phyloP scores from a whole-genome alignment of 2,797 vertebrate genomes.

The Poeciliopsis presidionis region DNA sequence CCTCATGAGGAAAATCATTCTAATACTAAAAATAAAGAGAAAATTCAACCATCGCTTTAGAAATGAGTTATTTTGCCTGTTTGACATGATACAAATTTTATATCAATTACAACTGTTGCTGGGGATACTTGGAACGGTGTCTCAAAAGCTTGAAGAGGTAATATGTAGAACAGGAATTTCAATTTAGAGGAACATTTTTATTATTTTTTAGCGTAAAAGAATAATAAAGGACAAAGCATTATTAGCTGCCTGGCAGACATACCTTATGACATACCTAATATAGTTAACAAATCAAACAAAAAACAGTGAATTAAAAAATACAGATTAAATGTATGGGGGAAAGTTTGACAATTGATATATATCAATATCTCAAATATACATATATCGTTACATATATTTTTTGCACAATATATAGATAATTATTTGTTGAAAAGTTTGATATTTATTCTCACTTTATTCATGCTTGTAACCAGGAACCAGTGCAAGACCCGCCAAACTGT shows the following conservation, averaged over 20 bases:
- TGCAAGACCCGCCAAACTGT: no score
- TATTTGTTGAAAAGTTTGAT: neutral
- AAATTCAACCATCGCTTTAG: neutral
- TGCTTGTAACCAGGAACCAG: neutral
- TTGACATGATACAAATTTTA: neutral
- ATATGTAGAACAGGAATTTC: neutral
- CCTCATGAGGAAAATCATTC: neutral
- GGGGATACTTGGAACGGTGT: neutral
- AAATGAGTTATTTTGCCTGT: neutral
- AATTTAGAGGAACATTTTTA: neutral
- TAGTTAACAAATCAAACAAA: constrained; percentile 20
- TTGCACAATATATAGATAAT: no score
- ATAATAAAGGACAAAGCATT: constrained; percentile 31
- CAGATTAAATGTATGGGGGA: neutral
- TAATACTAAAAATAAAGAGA: neutral
- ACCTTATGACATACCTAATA: constrained; percentile 5
- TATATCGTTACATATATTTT: no score
- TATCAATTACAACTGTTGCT: neutral
- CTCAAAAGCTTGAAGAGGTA: neutral
- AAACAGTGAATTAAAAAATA: neutral
- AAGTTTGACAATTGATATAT: neutral
- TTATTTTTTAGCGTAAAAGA: constrained; percentile 22
- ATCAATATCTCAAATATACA: neutral
- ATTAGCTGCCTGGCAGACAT: constrained; percentile 52
- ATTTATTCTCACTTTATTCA: neutral